Evolutionary conservation across 30 jellyfish, hydroid and myxozoan species (phyloP).

Genomic region (Aurelia sp.): DNA sequence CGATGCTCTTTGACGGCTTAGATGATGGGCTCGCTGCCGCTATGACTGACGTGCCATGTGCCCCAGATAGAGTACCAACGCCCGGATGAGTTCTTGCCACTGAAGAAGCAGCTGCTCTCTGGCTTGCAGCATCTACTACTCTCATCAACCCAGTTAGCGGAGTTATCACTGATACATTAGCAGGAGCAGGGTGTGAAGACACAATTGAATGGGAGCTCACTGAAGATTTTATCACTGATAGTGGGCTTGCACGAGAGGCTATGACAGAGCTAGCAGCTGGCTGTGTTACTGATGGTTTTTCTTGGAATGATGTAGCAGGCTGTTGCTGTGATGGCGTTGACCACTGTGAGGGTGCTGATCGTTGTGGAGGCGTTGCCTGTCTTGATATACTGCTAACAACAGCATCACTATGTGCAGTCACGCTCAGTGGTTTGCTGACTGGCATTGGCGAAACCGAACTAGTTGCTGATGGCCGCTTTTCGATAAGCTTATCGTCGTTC

Average conservation of each 20-base stretch:
- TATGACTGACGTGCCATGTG: constrained; percentile 26
- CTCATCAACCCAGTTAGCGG: constrained; percentile 42
- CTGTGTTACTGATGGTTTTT: not conserved
- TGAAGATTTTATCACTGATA: constrained; percentile 44
- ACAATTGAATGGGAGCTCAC: constrained; percentile 2
- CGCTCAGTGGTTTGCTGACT: not conserved
- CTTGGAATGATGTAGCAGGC: not conserved
- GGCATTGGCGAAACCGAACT: not conserved
- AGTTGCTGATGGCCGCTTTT: not conserved
- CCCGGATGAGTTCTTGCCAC: constrained; percentile 13
- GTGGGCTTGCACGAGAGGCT: constrained; percentile 6
- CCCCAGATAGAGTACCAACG: not conserved
- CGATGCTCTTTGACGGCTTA: not conserved
- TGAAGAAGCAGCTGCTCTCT: constrained; percentile 3
- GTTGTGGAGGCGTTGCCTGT: not conserved
- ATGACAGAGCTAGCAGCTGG: not conserved
- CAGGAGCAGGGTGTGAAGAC: not conserved
- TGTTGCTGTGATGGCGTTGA: not conserved
- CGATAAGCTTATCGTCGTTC: not conserved
- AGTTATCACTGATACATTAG: constrained; percentile 37
- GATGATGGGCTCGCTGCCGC: constrained; percentile 14
- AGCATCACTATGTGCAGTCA: not conserved
- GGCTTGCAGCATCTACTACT: constrained; percentile 48
- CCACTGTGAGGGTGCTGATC: not conserved
- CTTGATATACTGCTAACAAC: not conserved